Base-by-base conservation (phyloP, 2,888 invertebrate genomes). In the Ashinkailepas kermadecensis region DNA sequence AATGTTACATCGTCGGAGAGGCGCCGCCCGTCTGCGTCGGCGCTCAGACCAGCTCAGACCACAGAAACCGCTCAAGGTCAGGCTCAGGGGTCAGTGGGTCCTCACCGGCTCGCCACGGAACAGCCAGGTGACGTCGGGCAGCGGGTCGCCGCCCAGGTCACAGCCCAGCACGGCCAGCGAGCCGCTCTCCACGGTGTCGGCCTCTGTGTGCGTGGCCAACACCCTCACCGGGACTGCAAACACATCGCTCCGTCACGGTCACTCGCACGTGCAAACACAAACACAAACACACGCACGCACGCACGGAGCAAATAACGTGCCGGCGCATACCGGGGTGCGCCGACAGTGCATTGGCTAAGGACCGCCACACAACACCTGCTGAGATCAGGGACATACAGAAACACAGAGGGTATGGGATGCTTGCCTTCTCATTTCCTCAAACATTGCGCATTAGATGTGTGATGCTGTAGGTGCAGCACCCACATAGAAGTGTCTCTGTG, bases 71-170 rank as follows among this genome's bases (percentile, higher is more conserved):
- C 39, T 39, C 12, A 21, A 3, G 9, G 11, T 67, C 25, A 25
- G 25, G 13, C 67, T 4, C 67, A 9, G 9, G 11, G 25, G 7
- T 11, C 25, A 13, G 25, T 4, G 18, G 15, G 39, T 54, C 11
- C 74, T 74, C 58, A 79, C 79, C 79, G 79, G 79, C 9, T 79
- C 58, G 10, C 79, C 79, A 2, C 58, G n/a, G 79, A 15, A 58
- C 23, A 79, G 57, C 79, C 79, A 79, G 13, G 79, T 79, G 58
- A 79, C 79, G 15, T n/a, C 79, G 1, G 79, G 79, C 15, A 79
- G 79, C 1, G 79, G 79, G 15, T 79, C 79, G 13, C 79, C 79
- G 58, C 23, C 79, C 79, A 79, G 79, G 79, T 79, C 79, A 25
- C 79, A 79, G 58, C 23, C 58, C 23, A 79, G 25, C 21, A 18